These are phyloP conservation scores for Chaetodon trifasciatus DNA, from an alignment of 2,797 vertebrate genomes.

Conservation along the genomic window DNA sequence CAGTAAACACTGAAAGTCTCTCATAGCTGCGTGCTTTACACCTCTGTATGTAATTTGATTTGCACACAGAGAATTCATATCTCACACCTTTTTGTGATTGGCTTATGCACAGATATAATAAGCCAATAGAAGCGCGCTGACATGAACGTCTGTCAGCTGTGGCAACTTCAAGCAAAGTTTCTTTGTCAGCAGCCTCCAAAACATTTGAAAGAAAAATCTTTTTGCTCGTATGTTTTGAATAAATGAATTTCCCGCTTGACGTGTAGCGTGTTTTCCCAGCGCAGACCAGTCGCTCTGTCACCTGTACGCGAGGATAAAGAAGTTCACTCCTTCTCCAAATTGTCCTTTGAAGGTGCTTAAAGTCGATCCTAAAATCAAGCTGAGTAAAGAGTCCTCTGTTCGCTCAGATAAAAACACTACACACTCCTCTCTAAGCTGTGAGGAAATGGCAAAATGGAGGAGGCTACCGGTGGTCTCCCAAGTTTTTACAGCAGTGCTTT, in stretches of 20 bases:
- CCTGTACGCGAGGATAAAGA: constrained; percentile 36
- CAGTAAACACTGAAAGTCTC: constrained; percentile 24
- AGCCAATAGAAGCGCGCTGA: constrained; percentile 39
- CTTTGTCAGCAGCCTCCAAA: constrained; percentile 15
- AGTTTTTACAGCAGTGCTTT: constrained; percentile 76
- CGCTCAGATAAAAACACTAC: constrained; percentile 71
- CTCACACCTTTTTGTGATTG: constrained; percentile 31
- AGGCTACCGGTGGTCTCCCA: constrained; percentile 68
- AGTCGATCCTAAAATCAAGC: constrained; percentile 58
- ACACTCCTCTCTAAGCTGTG: constrained; percentile 64
- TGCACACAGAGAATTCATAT: constrained; percentile 29
- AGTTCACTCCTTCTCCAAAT: constrained; percentile 35
- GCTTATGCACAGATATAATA: constrained; percentile 34
- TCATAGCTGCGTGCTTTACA: constrained; percentile 23
- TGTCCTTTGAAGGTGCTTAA: constrained; percentile 42
- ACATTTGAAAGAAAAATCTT: constrained; percentile 19
- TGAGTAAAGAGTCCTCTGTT: constrained; percentile 66
- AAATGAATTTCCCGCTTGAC: background rate
- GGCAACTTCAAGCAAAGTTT: constrained; percentile 32
- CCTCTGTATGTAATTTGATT: constrained; percentile 57
- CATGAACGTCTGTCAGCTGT: constrained; percentile 11
- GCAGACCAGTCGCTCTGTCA: constrained; percentile 19
- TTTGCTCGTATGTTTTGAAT: background rate
- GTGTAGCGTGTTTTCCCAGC: background rate
- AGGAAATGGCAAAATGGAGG: constrained; percentile 69